Conservation (phyloP, 2,797 vertebrate genomes). For the Columba guinea region DNA sequence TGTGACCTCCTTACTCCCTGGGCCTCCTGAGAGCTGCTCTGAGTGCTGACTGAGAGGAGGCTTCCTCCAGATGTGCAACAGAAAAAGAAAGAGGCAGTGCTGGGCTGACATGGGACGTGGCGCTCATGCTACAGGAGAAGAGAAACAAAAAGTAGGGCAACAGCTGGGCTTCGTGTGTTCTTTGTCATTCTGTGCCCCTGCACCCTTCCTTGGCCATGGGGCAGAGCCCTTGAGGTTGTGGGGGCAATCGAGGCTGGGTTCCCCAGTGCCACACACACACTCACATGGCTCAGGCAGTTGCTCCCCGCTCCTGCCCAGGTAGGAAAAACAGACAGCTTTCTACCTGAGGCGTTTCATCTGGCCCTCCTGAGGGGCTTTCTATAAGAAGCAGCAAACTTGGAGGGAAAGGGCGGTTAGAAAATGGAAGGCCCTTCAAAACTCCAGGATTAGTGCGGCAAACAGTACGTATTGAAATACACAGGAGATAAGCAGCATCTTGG, state of each 20-base stretch:
- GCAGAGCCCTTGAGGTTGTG: background rate
- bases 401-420: background rate
- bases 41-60: background rate
- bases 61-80: too few relatives aligned
- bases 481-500: background rate
- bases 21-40: fast-evolving
- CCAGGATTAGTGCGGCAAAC: background rate
- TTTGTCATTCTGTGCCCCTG: fast-evolving
- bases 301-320: fast-evolving
- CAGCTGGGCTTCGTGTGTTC: fast-evolving
- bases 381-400: background rate
- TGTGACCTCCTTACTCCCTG: fast-evolving
- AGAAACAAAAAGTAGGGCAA: background rate
- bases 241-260: background rate
- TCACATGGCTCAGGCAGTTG: fast-evolving
- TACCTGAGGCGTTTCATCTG: background rate
- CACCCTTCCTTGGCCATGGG: background rate
- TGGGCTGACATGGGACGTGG: background rate
- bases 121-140: background rate
- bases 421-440: background rate
- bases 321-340: background rate
- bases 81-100: background rate
- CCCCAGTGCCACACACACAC: too few relatives aligned
- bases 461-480: background rate
- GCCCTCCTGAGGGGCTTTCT: background rate